Base-by-base conservation (phyloP, 2,888 invertebrate species). In the Diplolepis rosae region DNA sequence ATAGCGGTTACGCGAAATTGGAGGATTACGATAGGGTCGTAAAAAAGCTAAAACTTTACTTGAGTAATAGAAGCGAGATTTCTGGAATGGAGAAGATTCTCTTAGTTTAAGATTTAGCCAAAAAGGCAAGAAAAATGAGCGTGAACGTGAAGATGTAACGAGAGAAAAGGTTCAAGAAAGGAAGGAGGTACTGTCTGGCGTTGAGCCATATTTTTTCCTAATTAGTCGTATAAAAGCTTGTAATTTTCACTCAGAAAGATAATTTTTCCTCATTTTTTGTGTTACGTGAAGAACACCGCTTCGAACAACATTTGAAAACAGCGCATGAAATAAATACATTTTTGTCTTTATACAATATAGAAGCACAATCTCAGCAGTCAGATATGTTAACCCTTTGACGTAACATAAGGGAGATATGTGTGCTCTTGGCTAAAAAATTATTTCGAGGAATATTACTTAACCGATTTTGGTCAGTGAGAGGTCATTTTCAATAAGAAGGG, bases 21-120 rank as follows among this genome's bases (percentile, higher is more conserved):
- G 61, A 61, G 56, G 61, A 61, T 61, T 61, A 61, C 39, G 61
- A 61, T 61, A 27, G 24, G 27, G 39, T n/a, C 4, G 13, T 61
- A 61, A 61, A 61, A 61, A 54, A 30, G 61, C n/a, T 61, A 24
- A 27, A 39, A 61, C 39, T 61, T 61, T 61, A 24, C 39, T 61
- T 61, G 32, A 61, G 24, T 35, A 39, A 45, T 9, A 18, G 45
- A 18, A 9, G 45, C 9, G 45, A 45, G 18, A 39, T 61, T 39
- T 35, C 61, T 27, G 39, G 39, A 39, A 61, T 61, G 39, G 61
- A 61, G 39, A 39, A 61, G 61, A 61, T 61, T 39, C 61, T 39
- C 22, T 39, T 13, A 35, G 35, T 61, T 35, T 35, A 22, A 35
- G 24, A n/a, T 61, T 39, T 39, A 24, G 24, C 35, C 39, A 27